These are phyloP conservation scores for Plotosus lineatus DNA, from an alignment of 2,113 vertebrate species.

Conservation along the genomic window DNA sequence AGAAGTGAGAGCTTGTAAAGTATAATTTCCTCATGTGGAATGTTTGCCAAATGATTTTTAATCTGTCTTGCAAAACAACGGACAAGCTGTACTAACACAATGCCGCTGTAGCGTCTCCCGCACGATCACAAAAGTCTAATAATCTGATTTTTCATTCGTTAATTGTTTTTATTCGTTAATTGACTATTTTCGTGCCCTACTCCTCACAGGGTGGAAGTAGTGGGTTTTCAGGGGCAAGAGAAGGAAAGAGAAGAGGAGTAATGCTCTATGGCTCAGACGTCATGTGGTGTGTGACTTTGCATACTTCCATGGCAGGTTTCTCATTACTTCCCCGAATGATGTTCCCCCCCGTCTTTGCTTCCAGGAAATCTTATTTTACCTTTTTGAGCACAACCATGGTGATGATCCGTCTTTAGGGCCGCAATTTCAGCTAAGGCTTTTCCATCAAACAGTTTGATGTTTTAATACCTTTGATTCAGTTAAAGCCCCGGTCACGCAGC, in stretches of 20 bases:
- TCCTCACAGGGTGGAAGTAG: constrained; percentile 62
- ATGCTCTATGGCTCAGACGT: constrained; percentile 70
- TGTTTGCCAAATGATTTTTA: constrained; percentile 61
- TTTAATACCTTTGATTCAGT: constrained; percentile 26
- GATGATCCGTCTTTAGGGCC: constrained; percentile 54
- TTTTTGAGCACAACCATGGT: constrained; percentile 58
- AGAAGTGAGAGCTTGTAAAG: constrained; percentile 48
- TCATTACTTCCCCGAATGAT: constrained; percentile 53
- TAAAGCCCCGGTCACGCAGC: too few species aligned
- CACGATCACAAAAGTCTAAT: constrained; percentile 39
- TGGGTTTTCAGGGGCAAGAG: constrained; percentile 60
- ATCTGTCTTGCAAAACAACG: constrained; percentile 60
- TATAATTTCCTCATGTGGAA: constrained; percentile 66
- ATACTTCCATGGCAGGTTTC: constrained; percentile 55
- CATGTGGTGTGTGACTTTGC: constrained; percentile 66
- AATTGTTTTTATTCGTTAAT: constrained; percentile 56
- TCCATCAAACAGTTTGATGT: constrained; percentile 24
- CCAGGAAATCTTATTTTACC: constrained; percentile 70
- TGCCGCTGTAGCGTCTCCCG: neutral
- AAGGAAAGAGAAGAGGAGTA: constrained; percentile 56
- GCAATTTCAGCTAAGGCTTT: constrained; percentile 30
- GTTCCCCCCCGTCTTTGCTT: constrained; percentile 50
- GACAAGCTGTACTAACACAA: constrained; percentile 31
- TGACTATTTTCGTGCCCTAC: constrained; percentile 57
- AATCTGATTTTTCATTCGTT: constrained; percentile 62